Evolutionary conservation across 1,140 invertebrate species (phyloP).

Genomic region (Ceratoteleas bidentatus): DNA sequence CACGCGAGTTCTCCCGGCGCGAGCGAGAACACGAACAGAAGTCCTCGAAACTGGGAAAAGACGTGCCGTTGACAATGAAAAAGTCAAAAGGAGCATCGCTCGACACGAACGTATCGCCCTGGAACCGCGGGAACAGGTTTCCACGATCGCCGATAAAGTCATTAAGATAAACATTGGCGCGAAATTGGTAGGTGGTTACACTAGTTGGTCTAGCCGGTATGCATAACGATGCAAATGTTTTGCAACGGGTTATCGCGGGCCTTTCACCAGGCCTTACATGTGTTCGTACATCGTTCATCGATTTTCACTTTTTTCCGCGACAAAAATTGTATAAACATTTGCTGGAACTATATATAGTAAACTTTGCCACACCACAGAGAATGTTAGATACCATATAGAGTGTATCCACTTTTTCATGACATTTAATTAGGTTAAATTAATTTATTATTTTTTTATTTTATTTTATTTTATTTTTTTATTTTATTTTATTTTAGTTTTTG

Average conservation of each 20-base stretch:
- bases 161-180: conserved; percentile 67
- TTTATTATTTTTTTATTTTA: too few species aligned
- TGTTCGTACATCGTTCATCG: conserved; percentile 25
- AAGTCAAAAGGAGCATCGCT: conserved; percentile 33
- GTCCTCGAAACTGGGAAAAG: too few species aligned
- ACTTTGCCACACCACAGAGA: too few species aligned
- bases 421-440: too few species aligned
- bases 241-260: conserved; percentile 58
- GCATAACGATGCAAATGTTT: conserved; percentile 69
- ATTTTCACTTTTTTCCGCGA: too few species aligned
- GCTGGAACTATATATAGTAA: too few species aligned
- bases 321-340: too few species aligned
- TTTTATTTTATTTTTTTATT: too few species aligned
- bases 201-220: conserved; percentile 35
- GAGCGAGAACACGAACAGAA: not conserved
- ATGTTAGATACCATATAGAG: too few species aligned
- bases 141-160: conserved; percentile 66
- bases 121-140: conserved; percentile 63
- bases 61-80: conserved; percentile 20
- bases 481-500: too few species aligned
- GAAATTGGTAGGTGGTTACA: conserved; percentile 61
- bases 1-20: not conserved
- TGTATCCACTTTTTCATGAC: too few species aligned
- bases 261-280: conserved; percentile 64
- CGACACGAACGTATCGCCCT: conserved; percentile 8